Evolutionary conservation across 2,888 invertebrate genomes (phyloP), one percentile per base, ranked within the genome.

Genomic region (Hydrotaea diabolus): DNA sequence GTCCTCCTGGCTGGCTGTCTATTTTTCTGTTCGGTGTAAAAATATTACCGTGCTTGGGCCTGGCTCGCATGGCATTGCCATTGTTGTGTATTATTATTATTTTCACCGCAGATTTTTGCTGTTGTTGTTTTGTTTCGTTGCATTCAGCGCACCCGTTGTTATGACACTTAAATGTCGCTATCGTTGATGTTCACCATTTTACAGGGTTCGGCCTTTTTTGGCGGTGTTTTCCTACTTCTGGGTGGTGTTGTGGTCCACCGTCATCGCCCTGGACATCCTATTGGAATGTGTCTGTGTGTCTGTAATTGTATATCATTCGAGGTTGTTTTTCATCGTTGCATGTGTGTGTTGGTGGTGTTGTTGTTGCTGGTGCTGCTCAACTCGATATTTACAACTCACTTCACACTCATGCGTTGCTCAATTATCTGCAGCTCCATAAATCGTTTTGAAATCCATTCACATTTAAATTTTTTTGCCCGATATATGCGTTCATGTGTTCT

Each of bases 341-440:
- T 0, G 36, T 49, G 57, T 78, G 46, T 43, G 26, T 31, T 36
- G 19, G 19, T 21, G 0, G 3, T 69, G 15, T 69, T 69, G 46
- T 17, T 71, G 23, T 49, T 59, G 73, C 19, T 74, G 19, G 23
- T 55, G 53, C 73, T 55, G 59, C 26, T 23, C 9, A 73, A 55
- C 69, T 77, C 64, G 62, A 55, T 77, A 82, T 82, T 85, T 85
- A 72, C 85, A 85, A 82, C 82, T 82, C 79, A 82, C 72, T 85
- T 85, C 82, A 85, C 82, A 85, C 82, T 82, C 49, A 36, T 79
- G 73, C 82, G 85, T 85, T 79, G 79, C 82, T 85, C 85, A 85
- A 85, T 85, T 85, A 85, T 85, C 82, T 85, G 85, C 85, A 85
- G 85, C 82, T 55, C 55, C 79, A 85, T 82, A 85, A 85, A 85